Percentiles rank a stretch among this genome's conserved stretches.
phyloP scores from a whole-genome alignment of 2,888 invertebrate genomes.

The Drosophila testacea region DNA sequence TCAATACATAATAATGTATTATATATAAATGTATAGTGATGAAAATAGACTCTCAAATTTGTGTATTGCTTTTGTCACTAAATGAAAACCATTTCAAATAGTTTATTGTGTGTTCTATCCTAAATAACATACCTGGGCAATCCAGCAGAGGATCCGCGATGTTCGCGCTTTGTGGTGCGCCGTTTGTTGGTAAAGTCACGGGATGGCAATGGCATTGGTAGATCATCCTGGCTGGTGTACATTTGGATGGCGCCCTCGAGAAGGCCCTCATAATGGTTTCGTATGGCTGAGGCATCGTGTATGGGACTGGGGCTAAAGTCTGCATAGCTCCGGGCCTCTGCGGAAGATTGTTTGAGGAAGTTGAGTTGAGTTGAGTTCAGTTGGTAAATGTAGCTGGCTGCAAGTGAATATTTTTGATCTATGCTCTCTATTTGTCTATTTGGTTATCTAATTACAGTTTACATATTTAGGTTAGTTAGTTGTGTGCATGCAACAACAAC shows the following conservation, averaged over 20 bases:
- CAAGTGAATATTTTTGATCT: conserved; percentile 40
- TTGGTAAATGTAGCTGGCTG: conserved; percentile 45
- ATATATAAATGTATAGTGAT: not conserved
- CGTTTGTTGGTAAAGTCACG: conserved; percentile 81
- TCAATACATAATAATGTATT: not conserved
- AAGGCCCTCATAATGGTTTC: conserved; percentile 84
- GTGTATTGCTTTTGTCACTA: too few species aligned
- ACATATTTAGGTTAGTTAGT: conserved; percentile 2
- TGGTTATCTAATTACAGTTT: conserved; percentile 49
- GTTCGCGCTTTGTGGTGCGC: conserved; percentile 79
- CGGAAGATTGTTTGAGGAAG: conserved; percentile 74
- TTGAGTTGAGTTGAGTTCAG: conserved; percentile 51
- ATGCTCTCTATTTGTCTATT: conserved; percentile 25
- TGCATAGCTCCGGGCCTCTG: conserved; percentile 67
- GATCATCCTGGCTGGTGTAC: conserved; percentile 84
- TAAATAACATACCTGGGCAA: conserved; percentile 57
- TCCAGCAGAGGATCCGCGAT: conserved; percentile 84
- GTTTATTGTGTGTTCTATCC: too few species aligned
- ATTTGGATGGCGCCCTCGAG: conserved; percentile 85
- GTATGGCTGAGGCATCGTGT: conserved; percentile 83
- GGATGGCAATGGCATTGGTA: conserved; percentile 83
- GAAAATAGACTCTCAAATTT: too few species aligned
- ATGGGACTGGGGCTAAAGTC: conserved; percentile 81
- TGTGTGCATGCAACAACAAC: too few species aligned
- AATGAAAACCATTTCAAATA: too few species aligned